Conservation (phyloP, 2,113 vertebrate species). For the Xiphophorus hellerii region DNA sequence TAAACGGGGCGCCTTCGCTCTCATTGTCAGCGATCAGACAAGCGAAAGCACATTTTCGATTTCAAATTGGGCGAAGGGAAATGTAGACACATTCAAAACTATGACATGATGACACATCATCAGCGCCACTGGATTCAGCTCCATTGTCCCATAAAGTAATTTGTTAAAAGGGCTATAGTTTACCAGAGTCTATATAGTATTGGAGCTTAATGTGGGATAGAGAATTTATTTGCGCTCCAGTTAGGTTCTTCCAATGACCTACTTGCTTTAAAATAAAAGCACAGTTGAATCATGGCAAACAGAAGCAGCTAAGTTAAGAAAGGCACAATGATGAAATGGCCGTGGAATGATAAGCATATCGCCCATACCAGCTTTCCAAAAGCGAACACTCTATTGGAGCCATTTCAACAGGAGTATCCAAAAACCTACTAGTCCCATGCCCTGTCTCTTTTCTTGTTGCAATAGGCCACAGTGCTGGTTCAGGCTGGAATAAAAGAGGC, state of each 20-base stretch:
- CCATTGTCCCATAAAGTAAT: conserved; percentile 54
- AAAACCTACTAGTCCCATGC: conserved; percentile 60
- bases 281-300: conserved; percentile 48
- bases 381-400: conserved; percentile 49
- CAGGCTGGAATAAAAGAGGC: conserved; percentile 61
- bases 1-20: conserved; percentile 5
- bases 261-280: conserved; percentile 64
- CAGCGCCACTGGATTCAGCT: conserved; percentile 49
- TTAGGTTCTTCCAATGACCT: conserved; percentile 69
- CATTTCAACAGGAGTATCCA: conserved; percentile 34
- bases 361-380: conserved; percentile 63
- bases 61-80: conserved; percentile 57
- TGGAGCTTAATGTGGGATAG: conserved; percentile 58
- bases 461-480: conserved; percentile 40
- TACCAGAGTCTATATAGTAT: conserved; percentile 54
- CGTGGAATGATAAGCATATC: conserved; percentile 63
- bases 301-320: conserved; percentile 57
- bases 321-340: conserved; percentile 63
- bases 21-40: conserved; percentile 51
- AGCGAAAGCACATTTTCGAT: conserved; percentile 50
- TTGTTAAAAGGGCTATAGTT: conserved; percentile 46
- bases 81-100: conserved; percentile 53
- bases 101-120: conserved; percentile 56
- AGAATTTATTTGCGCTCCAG: conserved; percentile 72
- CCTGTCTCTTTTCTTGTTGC: conserved; percentile 47